These are phyloP conservation scores for Pelochelys cantorii DNA, from an alignment of 2,797 vertebrate species.

Conservation along the genomic window DNA sequence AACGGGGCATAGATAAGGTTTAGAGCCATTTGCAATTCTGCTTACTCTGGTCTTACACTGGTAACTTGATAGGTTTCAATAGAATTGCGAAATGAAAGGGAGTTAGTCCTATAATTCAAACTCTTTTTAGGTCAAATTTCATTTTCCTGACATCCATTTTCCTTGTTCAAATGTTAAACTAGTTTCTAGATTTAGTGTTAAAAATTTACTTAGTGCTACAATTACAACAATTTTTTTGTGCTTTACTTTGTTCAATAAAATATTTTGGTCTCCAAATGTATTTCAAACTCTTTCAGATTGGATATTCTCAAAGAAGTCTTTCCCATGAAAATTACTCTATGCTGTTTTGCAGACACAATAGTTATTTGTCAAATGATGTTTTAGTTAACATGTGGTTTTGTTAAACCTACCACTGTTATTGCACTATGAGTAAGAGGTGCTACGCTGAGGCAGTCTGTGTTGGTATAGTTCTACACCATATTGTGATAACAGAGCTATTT, in stretches of 20 bases:
- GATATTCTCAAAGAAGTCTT: neutral
- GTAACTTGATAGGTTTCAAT: neutral
- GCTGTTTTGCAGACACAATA: neutral
- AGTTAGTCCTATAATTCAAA: neutral
- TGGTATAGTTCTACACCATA: neutral
- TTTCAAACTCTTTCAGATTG: neutral
- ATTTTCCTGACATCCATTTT: neutral
- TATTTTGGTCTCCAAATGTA: neutral
- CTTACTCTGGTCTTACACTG: neutral
- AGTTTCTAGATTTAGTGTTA: slow-evolving; percentile 30
- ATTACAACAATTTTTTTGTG: slow-evolving; percentile 29
- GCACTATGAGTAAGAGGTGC: slow-evolving; percentile 73
- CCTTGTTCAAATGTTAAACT: slow-evolving; percentile 12
- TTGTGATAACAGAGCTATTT: slow-evolving; percentile 23
- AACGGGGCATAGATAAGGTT: neutral
- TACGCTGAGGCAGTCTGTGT: slow-evolving; percentile 55
- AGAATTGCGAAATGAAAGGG: neutral
- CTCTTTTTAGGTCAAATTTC: neutral
- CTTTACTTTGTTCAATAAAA: slow-evolving; percentile 41
- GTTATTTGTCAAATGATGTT: slow-evolving; percentile 32
- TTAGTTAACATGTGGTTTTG: slow-evolving; percentile 60
- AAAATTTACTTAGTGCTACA: neutral
- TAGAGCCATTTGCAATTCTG: neutral
- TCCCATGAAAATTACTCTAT: neutral
- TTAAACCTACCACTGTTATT: slow-evolving; percentile 55